phyloP scores from a whole-genome alignment of 1,140 invertebrate species.

The Diachasma alloeum region DNA sequence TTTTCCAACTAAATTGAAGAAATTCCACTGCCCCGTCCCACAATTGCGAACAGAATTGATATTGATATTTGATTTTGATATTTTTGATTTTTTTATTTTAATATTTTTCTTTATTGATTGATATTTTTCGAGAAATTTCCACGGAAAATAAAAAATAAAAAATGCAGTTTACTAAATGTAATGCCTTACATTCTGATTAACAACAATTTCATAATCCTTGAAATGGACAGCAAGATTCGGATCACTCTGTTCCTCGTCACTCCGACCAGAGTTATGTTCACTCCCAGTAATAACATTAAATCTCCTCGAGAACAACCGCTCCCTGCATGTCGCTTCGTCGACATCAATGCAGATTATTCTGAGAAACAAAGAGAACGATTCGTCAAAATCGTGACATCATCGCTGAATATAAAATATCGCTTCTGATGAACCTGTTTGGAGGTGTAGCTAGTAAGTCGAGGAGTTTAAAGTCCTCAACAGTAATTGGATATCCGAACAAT shows the following conservation, averaged over 20 bases:
- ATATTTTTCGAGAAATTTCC: too few relatives aligned
- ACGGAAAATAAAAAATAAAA: too few relatives aligned
- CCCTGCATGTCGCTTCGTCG: conserved; percentile 24
- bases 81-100: too few relatives aligned
- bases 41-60: too few relatives aligned
- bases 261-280: background rate
- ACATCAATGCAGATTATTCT: conserved; percentile 42
- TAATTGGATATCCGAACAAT: conserved; percentile 67
- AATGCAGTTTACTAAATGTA: too few relatives aligned
- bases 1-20: too few relatives aligned
- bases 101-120: too few relatives aligned
- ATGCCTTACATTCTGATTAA: conserved; percentile 24
- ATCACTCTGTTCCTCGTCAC: background rate
- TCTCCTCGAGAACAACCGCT: conserved; percentile 17
- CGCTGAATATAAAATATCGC: background rate
- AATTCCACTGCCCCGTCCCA: too few relatives aligned
- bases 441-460: conserved; percentile 69
- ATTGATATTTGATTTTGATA: too few relatives aligned
- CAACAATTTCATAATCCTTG: conserved; percentile 23
- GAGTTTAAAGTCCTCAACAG: conserved; percentile 67
- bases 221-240: background rate
- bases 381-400: conserved; percentile 20
- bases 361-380: conserved; percentile 8
- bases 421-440: conserved; percentile 67
- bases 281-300: conserved; percentile 16